Conservation (phyloP, 1,140 invertebrate genomes). For the Sarcophaga bullata region DNA sequence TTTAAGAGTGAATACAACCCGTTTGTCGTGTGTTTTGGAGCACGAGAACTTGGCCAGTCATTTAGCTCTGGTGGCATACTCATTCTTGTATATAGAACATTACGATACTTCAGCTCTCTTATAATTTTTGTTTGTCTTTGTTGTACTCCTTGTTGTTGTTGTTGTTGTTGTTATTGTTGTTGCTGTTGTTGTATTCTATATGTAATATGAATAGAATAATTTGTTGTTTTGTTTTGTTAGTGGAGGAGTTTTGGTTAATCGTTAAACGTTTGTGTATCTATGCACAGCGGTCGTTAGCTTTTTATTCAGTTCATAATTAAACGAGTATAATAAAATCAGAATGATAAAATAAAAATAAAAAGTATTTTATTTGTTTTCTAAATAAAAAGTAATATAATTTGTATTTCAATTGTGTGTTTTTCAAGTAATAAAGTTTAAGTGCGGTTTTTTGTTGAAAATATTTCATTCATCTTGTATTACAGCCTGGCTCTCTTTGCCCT, state of each 20-base stretch:
- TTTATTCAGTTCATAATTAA: background rate
- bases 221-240: background rate
- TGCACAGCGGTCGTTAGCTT: slow-evolving; percentile 12
- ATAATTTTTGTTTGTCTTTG: background rate
- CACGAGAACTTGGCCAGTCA: slow-evolving; percentile 1
- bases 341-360: no score
- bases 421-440: no score
- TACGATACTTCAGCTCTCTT: background rate
- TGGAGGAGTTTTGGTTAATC: slow-evolving; percentile 7
- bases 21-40: no score
- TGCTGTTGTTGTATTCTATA: background rate
- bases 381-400: no score
- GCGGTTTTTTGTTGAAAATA: no score
- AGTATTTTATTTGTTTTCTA: no score
- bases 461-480: no score
- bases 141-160: background rate
- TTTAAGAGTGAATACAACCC: no score
- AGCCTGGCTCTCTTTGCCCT: no score
- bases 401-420: no score
- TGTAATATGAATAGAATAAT: background rate
- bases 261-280: slow-evolving; percentile 37
- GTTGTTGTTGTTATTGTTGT: background rate
- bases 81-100: background rate
- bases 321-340: no score
- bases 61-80: background rate